Percentiles rank a stretch among this genome's conserved stretches.
Conservation (phyloP, 1,140 invertebrate species). For the Mesaphorura yosii region DNA sequence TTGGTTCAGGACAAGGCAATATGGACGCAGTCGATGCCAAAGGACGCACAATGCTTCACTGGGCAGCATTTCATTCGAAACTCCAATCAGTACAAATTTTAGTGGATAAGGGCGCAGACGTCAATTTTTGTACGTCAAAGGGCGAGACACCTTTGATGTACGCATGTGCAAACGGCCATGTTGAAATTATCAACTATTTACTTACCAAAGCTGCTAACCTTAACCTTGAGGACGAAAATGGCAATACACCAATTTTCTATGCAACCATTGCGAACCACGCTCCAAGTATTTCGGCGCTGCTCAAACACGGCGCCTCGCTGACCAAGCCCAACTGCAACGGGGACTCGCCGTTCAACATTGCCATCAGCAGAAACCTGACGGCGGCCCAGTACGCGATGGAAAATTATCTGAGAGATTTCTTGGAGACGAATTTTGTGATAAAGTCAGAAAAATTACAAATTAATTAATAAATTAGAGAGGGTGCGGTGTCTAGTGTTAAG, state of each 20-base stretch:
- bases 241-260: slow-evolving; percentile 25
- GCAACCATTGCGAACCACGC: slow-evolving; percentile 23
- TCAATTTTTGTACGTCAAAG: slow-evolving; percentile 10
- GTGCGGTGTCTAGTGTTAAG: too few relatives aligned
- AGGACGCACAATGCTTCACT: slow-evolving; percentile 15
- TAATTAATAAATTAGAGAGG: too few relatives aligned
- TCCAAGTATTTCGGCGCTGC: slow-evolving; percentile 9
- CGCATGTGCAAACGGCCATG: slow-evolving; percentile 10
- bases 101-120: slow-evolving; percentile 14
- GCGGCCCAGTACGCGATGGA: slow-evolving; percentile 27
- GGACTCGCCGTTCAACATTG: slow-evolving; percentile 18
- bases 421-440: slow-evolving; percentile 16
- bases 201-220: slow-evolving; percentile 9
- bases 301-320: slow-evolving; percentile 18
- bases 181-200: slow-evolving; percentile 17
- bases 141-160: slow-evolving; percentile 21
- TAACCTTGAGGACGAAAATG: slow-evolving; percentile 16
- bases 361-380: slow-evolving; percentile 13
- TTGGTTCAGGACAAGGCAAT: too few relatives aligned
- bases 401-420: slow-evolving; percentile 21
- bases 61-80: slow-evolving; percentile 23
- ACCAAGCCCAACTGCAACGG: slow-evolving; percentile 15
- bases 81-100: slow-evolving; percentile 12
- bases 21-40: slow-evolving; percentile 18
- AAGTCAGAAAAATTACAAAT: too few relatives aligned